Conservation (phyloP, 2,888 invertebrate species). For the Bruchidius siliquastri region DNA sequence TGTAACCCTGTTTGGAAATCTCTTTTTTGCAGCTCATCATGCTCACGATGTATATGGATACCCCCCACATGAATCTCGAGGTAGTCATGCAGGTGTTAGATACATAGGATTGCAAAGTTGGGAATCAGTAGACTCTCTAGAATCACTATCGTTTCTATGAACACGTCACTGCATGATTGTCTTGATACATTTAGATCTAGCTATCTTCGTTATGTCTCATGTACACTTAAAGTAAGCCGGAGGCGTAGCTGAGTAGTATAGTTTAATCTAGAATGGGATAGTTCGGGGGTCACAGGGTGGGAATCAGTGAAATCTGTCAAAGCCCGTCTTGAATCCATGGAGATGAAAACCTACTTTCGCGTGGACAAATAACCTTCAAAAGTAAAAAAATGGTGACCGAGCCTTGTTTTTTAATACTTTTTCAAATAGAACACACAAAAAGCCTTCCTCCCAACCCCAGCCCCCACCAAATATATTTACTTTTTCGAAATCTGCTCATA, state of each 20-base stretch:
- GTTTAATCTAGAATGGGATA: too few species aligned
- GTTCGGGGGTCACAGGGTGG: too few species aligned
- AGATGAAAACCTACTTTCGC: too few species aligned
- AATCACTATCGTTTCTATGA: conserved; percentile 48
- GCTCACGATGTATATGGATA: conserved; percentile 61
- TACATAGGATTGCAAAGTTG: conserved; percentile 50
- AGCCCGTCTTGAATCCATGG: too few species aligned
- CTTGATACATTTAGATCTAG: conserved; percentile 26
- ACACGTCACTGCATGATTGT: conserved; percentile 37
- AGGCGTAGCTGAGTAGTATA: neutral
- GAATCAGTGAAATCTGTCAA: too few species aligned
- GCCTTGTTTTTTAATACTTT: too few species aligned
- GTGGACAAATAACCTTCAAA: too few species aligned
- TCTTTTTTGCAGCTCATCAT: conserved; percentile 53
- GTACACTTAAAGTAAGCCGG: neutral
- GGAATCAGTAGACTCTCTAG: conserved; percentile 49
- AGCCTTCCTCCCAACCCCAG: too few species aligned
- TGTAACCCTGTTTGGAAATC: neutral
- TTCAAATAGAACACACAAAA: too few species aligned
- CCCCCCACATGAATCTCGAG: conserved; percentile 68
- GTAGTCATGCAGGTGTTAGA: conserved; percentile 55
- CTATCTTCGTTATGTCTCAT: conserved; percentile 5
- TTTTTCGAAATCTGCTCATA: too few species aligned
- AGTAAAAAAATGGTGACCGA: too few species aligned
- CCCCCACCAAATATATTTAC: too few species aligned